Evolutionary conservation across 2,797 vertebrate species (phyloP), one percentile per base, ranked within the genome.

Genomic region (Gobio occitaniae): DNA sequence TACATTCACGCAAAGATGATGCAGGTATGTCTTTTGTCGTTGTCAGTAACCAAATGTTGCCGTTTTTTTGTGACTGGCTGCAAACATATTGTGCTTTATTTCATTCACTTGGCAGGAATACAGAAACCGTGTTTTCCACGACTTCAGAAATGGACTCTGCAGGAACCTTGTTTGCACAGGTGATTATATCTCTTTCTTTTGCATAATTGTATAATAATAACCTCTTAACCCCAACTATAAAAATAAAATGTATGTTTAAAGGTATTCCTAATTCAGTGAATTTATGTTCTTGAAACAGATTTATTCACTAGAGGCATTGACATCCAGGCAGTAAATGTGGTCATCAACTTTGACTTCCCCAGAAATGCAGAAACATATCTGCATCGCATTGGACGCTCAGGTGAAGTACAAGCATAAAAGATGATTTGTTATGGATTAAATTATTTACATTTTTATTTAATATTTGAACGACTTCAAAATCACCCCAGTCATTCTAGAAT

Each of bases 1-100:
- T 96, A 96, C 92, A 96, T 96, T 80, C 96, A 96, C 17, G 95
- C 95, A 69, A 96, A 95, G 90, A 96, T 96, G 95, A 96, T 95
- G 95, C 95, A 96, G 95, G 95, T 96, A 17, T 56, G 63, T 83
- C n/a, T 54, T 3, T 32, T 71, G 9, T 10, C 0, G 19, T 21
- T 38, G 29, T 16, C 11, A 63, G n/a, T 71, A 7, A 71, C 6
- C 15, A 13, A 9, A 36, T 47, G 12, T 3, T 41, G 36, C 11
- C 0, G 1, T 50, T 65, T 44, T 44, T 44, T 44, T 44, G 41
- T 2, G 8, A 44, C 41, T 44, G 32, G 29, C 44, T 72, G 11
- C 15, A 32, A 75, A 75, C 16, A 13, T 36, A 52, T 54, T 75
- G 48, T 75, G 29, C 29, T 12, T 54, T 9, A 19, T 54, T 69